Base-by-base conservation (phyloP, 2,113 vertebrate species). In the Hippoglossus stenolepis region DNA sequence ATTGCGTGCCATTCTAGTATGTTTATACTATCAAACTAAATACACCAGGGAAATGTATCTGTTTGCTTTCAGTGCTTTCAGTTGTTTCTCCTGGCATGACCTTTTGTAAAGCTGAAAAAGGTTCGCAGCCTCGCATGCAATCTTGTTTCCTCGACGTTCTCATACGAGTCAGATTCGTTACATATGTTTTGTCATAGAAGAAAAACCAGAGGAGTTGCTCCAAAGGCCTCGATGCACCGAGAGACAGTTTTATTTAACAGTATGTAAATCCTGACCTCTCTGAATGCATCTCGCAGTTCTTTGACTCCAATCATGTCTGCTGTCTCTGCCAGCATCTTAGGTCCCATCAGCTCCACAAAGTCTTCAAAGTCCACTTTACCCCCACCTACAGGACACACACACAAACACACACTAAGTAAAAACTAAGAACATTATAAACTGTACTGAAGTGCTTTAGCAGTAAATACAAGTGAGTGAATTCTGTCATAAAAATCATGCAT, bases 231-330 rank as follows among this genome's bases (percentile, higher is more conserved):
- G 20, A n/a, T 35, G 17, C 13, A 2, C 13, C 43, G 43, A 26
- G 10, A 58, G 17, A 1, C 3, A 4, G 23, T 56, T 69, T 38
- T 24, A 23, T 23, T 21, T 2, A 35, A 65, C 64, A 24, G 2
- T 1, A 24, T 12, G n/a, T 59, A 2, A 4, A 18, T 69, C n/a
- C 75, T 13, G 73, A 98, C 97, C 97, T 98, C 97, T 23, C 94
- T 95, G 85, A 99, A 99, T 47, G 98, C 97, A 4, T 95, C 92
- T 31, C 91, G 89, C 18, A 95, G 87, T 63, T 95, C 94, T 77
- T 94, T 95, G 54, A 98, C 95, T 0, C 98, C 98, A 0, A 99
- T 98, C 98, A 99, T 99, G 84, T 97, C 96, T 0, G 97, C 97
- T 0, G 98, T 99, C 91, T 99, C 98, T 0, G 95, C 97, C 80